Percentiles rank a stretch among this genome's conserved stretches.
Conservation (phyloP, 2,888 invertebrate genomes). For the Andrena chrysosceles region DNA sequence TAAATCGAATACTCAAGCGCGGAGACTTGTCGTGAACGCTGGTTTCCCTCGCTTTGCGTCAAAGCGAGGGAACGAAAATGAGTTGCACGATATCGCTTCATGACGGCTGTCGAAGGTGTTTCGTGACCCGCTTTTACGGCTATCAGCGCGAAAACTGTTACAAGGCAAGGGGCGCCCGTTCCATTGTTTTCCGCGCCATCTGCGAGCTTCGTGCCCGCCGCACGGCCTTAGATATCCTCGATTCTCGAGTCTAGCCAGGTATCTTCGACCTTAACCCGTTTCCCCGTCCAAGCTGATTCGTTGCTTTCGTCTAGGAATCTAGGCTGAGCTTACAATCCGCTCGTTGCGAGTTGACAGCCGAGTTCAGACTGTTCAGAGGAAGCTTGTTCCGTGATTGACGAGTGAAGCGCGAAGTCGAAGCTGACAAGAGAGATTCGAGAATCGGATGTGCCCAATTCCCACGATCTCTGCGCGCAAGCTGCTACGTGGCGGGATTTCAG, state of each 20-base stretch:
- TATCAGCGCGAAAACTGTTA: constrained; percentile 39
- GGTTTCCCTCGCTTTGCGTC: neutral
- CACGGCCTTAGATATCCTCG: neutral
- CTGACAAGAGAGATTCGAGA: neutral
- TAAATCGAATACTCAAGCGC: neutral
- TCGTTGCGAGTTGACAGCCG: neutral
- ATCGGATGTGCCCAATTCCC: neutral
- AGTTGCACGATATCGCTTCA: constrained; percentile 12
- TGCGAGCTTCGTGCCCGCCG: neutral
- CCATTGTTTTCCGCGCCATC: constrained; percentile 1
- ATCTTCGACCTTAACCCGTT: neutral
- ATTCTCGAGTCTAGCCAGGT: neutral
- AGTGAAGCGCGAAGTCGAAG: neutral
- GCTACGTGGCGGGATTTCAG: neutral
- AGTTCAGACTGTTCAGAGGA: neutral
- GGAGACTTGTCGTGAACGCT: neutral
- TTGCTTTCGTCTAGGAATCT: neutral
- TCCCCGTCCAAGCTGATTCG: neutral
- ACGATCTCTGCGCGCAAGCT: neutral
- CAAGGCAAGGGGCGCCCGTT: constrained; percentile 12
- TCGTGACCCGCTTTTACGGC: constrained; percentile 36
- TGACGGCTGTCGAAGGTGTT: constrained; percentile 44
- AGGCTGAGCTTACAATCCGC: neutral
- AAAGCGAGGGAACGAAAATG: constrained; percentile 12
- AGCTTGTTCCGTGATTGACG: neutral